Evolutionary conservation across 2,797 vertebrate genomes (phyloP).

Genomic region (Leptoclinus maculatus): DNA sequence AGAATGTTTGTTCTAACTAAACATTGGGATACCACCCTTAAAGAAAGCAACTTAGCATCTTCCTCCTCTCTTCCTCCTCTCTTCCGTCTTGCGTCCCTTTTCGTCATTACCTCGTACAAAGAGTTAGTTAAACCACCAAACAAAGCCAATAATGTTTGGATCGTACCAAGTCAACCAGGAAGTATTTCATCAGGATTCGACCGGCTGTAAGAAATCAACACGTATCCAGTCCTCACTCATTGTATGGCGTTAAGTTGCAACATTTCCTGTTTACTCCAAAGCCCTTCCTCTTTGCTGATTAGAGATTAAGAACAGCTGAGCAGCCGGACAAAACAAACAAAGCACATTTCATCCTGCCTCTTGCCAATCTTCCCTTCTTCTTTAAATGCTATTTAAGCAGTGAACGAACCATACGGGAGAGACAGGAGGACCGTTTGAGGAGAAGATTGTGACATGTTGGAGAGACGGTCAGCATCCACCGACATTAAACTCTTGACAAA

Average conservation of each 20-base stretch:
- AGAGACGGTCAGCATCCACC: constrained; percentile 28
- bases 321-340: constrained; percentile 19
- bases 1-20: not conserved
- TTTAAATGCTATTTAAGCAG: too few relatives aligned
- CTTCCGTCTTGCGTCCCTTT: not conserved
- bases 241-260: not conserved
- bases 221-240: not conserved
- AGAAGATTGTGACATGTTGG: not conserved
- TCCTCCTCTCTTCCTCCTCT: not conserved
- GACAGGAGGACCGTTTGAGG: too few relatives aligned
- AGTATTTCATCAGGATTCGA: constrained; percentile 33
- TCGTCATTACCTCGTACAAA: not conserved
- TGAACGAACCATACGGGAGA: too few relatives aligned
- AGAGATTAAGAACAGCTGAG: constrained; percentile 45
- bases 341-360: not conserved
- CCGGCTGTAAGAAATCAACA: not conserved
- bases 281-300: constrained; percentile 65
- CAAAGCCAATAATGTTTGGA: constrained; percentile 1
- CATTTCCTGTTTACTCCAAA: constrained; percentile 70
- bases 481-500: constrained; percentile 35
- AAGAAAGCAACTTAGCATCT: not conserved
- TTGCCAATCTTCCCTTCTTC: accelerated
- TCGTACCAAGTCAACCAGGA: constrained; percentile 28
- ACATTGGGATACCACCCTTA: not conserved
- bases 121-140: not conserved